phyloP scores from a whole-genome alignment of 2,113 vertebrate genomes.

The Sinosuthora webbiana region DNA sequence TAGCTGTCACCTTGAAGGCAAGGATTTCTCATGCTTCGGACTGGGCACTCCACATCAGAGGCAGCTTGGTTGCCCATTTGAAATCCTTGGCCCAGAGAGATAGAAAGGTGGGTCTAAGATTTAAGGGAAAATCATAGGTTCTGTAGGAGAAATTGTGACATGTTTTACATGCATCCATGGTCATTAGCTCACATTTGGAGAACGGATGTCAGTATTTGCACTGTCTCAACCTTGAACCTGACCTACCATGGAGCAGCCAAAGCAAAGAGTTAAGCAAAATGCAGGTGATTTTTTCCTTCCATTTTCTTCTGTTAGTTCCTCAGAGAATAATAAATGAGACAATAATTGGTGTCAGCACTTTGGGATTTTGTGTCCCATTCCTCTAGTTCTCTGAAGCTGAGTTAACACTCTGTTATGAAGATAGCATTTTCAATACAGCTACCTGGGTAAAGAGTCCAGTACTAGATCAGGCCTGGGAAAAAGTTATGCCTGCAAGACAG shows the following conservation, averaged over 20 bases:
- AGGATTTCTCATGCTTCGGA: not conserved
- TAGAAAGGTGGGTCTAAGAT: not conserved
- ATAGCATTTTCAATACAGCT: not conserved
- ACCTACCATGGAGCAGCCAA: not conserved
- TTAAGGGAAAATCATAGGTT: not conserved
- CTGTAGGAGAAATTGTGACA: not conserved
- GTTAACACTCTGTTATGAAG: not conserved
- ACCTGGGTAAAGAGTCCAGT: not conserved
- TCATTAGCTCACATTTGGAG: not conserved
- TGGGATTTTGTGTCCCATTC: slow-evolving; percentile 2
- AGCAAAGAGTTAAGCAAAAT: not conserved
- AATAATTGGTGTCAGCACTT: slow-evolving; percentile 1
- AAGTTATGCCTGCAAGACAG: not conserved
- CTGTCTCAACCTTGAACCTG: not conserved
- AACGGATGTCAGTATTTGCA: fast-evolving
- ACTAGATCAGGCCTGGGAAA: not conserved
- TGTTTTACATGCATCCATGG: not conserved
- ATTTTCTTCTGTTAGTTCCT: not conserved
- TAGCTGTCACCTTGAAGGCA: not conserved
- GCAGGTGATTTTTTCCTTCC: not conserved
- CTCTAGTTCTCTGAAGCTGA: not conserved
- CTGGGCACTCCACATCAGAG: not conserved
- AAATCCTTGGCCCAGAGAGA: not conserved
- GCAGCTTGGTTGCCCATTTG: not conserved
- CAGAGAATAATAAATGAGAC: not conserved